Evolutionary conservation across 2,888 invertebrate genomes (phyloP), one percentile per base, ranked within the genome.

Genomic region (Luperina testacea): DNA sequence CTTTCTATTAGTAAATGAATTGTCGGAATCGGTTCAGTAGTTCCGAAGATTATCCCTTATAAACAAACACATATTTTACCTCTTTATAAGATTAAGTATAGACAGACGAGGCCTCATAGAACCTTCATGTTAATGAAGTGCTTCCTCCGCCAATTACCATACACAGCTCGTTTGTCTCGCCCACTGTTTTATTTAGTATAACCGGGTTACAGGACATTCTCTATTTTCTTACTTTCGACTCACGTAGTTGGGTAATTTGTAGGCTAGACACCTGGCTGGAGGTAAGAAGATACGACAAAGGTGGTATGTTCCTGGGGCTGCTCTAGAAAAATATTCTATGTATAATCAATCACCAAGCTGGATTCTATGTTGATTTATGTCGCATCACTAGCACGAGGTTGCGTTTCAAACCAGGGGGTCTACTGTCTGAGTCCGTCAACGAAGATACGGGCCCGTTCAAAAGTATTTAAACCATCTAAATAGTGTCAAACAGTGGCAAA

Each of bases 201-300:
- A 67, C 32, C 42, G 17, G 24, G 65, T 68, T 59, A 45, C 73
- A 20, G 17, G 8, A 5, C 27, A 65, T 69, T 57, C 17, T 71
- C 67, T 78, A 65, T 76, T 86, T 86, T 38, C 79, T 32, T 73
- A 80, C 42, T 87, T 89, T 89, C 81, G 61, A 51, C 76, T 84
- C 88, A 87, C 84, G 80, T 83, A 78, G 68, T 68, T 59, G 20
- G 24, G 77, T 86, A 85, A 89, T 88, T 86, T 87, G 84, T 89
- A 77, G 72, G 74, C 81, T 74, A 73, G 78, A 80, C 73, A 77
- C 76, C 63, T 67, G 51, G 0, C 5, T 1, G 24, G 76, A 83
- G 24, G 64, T 78, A 0, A 0, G 74, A 82, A 80, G 13, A 57
- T 42, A 1, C 0, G 0, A 13, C 53, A 69, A 75, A 86, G 61